Percentiles rank a stretch among this genome's conserved stretches.
Conservation (phyloP, 2,113 vertebrate genomes). For the Microtus montanus region DNA sequence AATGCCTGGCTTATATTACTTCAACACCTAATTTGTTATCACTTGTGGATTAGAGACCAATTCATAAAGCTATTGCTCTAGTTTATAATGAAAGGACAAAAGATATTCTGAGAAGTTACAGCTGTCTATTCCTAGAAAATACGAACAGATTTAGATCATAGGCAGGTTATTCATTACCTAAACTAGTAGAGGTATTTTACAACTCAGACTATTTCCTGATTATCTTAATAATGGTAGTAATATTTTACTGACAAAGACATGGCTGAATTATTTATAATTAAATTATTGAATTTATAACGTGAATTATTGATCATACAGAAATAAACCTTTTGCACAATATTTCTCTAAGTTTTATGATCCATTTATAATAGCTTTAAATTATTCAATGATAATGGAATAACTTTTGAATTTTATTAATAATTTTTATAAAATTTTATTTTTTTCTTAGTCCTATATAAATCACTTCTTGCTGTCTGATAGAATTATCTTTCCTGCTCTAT, state of each 20-base stretch:
- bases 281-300: background rate
- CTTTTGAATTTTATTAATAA: background rate
- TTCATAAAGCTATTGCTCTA: background rate
- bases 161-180: background rate
- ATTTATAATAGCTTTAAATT: constrained; percentile 18
- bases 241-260: constrained; percentile 3
- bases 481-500: background rate
- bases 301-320: background rate
- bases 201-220: background rate
- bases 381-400: background rate
- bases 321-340: background rate
- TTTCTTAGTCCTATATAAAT: background rate
- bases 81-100: background rate
- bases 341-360: background rate
- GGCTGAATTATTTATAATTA: constrained; percentile 15
- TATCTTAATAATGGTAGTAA: background rate
- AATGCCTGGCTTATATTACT: background rate
- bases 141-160: background rate
- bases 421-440: background rate
- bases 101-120: background rate
- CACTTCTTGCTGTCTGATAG: background rate
- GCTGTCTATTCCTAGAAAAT: background rate
- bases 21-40: background rate
- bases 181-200: background rate
- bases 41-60: background rate